phyloP scores from a whole-genome alignment of 1,140 invertebrate species.

The Sesamia nonagrioides region DNA sequence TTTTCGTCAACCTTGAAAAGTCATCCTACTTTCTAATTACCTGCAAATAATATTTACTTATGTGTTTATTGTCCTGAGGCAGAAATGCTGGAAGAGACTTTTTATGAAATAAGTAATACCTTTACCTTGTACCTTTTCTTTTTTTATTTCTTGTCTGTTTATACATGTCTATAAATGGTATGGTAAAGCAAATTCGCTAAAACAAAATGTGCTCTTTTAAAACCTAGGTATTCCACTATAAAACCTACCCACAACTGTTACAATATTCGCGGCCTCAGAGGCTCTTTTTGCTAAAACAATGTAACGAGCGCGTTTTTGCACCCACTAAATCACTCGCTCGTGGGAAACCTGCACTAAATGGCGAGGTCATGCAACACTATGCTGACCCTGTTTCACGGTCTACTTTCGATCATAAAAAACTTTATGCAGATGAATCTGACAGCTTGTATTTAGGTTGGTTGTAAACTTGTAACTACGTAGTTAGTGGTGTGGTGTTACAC shows the following conservation, averaged over 20 bases:
- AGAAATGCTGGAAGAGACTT: too few relatives aligned
- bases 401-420: slow-evolving; percentile 2
- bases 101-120: too few relatives aligned
- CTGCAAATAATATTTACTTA: too few relatives aligned
- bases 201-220: background rate
- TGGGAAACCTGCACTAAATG: slow-evolving; percentile 23
- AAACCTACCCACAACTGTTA: background rate
- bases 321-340: background rate
- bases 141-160: too few relatives aligned
- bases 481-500: too few relatives aligned
- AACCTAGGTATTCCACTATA: background rate
- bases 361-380: background rate
- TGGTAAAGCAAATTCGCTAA: background rate
- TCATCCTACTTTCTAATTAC: too few relatives aligned
- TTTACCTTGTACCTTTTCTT: too few relatives aligned
- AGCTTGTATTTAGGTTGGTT: background rate
- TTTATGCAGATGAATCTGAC: slow-evolving; percentile 24
- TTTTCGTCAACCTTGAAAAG: too few relatives aligned
- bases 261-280: background rate
- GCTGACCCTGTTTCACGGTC: slow-evolving; percentile 12
- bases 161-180: too few relatives aligned
- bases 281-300: slow-evolving; percentile 8
- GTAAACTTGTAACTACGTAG: too few relatives aligned
- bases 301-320: background rate
- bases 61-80: too few relatives aligned